Evolutionary conservation across 2,113 vertebrate genomes (phyloP), one percentile per base, ranked within the genome.

Genomic region (Centropus unirufus): DNA sequence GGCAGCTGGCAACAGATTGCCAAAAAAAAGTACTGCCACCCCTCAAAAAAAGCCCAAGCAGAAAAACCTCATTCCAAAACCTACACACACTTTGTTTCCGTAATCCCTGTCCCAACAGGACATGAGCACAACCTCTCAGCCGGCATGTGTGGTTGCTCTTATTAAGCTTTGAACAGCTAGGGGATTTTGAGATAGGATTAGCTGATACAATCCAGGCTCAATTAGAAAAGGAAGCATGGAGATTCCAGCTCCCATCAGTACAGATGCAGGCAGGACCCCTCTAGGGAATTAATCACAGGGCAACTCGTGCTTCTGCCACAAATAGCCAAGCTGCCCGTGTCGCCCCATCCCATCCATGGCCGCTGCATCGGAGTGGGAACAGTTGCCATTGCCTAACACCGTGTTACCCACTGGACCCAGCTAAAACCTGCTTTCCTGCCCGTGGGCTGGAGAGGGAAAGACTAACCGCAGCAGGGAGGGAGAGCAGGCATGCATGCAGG

Each of bases 401-500:
- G 26, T 74, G 47, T 59, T 59, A 20, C 8, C 19, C 55, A 72
- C 57, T 12, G 58, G 76, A 59, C 83, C 42, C 1, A 0, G 63
- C 84, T 68, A 49, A 69, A 93, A 40, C 46, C 75, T 3, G 0
- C 79, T 94, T 86, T 91, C 73, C 83, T 89, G 69, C 92, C 90
- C 68, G 22, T 51, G 83, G 90, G 89, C 76, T 59, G 52, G 70
- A 86, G 85, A 96, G 78, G 89, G 78, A 87, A 89, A 89, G 84
- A 55, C n/a, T 73, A 85, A 93, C 85, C 82, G 9, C 82, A 75
- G 78, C 0, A 1, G 86, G 75, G 83, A 87, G 89, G 42, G 62
- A 83, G 84, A 92, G 84, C 81, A 54, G 75, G 77, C 73, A 1
- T 27, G 83, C 89, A 92, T 6, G 84, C 96, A 97, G 95, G 92